Evolutionary conservation across 2,888 invertebrate genomes (phyloP), one percentile per base, ranked within the genome.

Genomic region (Mycalesis mineus): DNA sequence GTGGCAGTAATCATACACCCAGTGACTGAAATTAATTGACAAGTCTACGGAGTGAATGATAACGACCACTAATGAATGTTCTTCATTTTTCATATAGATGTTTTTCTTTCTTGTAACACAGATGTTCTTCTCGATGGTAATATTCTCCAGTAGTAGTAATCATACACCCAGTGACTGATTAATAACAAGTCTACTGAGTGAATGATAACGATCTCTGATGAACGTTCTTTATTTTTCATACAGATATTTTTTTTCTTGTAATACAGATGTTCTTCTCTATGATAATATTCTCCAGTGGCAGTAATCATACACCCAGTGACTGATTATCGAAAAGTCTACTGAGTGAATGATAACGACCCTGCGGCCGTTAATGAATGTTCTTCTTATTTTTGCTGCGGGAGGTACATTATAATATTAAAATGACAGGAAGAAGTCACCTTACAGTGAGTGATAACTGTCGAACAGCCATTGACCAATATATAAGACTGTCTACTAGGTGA

Each of bases 21-120:
- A 68, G 68, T 71, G 70, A 70, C 64, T 67, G 58, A n/a, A n/a
- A n/a, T 66, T 55, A 29, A 36, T 40, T 13, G 48, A 68, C 64
- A 56, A 68, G 63, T 65, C 68, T 49, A 62, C 64, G 65, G 63
- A 60, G 53, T 11, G 36, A 55, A 42, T 63, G 66, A 68, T 49
- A 28, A 42, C 48, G 11, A 17, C 5, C 48, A 48, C 5, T 44
- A 7, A 13, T 3, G 39, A 39, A n/a, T 39, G 39, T 39, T 39
- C 39, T 13, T 39, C 13, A 1, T 14, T 14, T 7, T 39, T 39
- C 14, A 39, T 14, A 14, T 14, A 7, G 13, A n/a, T 39, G 4
- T 13, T n/a, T 33, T 39, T 39, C 4, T 7, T 39, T n/a, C n/a
- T n/a, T n/a, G n/a, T n/a, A n/a, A 39, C 7, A 14, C 39, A 7